Percentiles rank a stretch among this genome's conserved stretches.
Conservation (phyloP, 1,140 invertebrate genomes). For the Anadara kagoshimensis region DNA sequence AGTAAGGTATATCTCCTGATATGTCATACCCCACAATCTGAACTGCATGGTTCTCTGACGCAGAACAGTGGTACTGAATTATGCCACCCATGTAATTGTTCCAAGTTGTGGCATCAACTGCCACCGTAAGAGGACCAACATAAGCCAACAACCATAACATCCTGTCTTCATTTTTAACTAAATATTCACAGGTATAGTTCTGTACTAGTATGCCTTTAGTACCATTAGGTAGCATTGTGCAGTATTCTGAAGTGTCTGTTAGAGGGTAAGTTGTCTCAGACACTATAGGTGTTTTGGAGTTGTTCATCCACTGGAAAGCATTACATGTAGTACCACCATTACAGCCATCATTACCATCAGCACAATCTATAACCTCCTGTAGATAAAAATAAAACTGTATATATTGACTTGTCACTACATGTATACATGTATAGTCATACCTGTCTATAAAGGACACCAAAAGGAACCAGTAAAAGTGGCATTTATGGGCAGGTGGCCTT, state of each 20-base stretch:
- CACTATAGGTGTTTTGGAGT: conserved; percentile 69
- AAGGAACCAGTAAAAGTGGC: too few species aligned
- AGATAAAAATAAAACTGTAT: too few species aligned
- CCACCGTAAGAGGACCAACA: conserved; percentile 85
- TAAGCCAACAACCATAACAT: conserved; percentile 80
- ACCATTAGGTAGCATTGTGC: conserved; percentile 69
- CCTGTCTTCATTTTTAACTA: conserved; percentile 77
- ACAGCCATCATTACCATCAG: conserved; percentile 85
- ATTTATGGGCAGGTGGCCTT: too few species aligned
- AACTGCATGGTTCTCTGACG: conserved; percentile 85
- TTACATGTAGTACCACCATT: conserved; percentile 87
- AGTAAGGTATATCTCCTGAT: conserved; percentile 83
- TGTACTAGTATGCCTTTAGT: conserved; percentile 46
- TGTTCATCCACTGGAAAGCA: conserved; percentile 80
- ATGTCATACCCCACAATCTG: conserved; percentile 89
- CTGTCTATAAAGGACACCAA: too few species aligned
- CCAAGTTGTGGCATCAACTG: conserved; percentile 90
- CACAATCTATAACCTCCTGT: conserved; percentile 89
- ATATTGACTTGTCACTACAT: too few species aligned
- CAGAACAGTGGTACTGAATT: conserved; percentile 86
- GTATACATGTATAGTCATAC: too few species aligned
- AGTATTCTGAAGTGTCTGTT: conserved; percentile 77
- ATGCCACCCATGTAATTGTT: conserved; percentile 91
- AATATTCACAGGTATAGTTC: background rate
- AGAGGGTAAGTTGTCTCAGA: conserved; percentile 82